Evolutionary conservation across 30 jellyfish, hydroid and myxozoan genomes (phyloP).

Genomic region (Haliclystus octoradiatus): DNA sequence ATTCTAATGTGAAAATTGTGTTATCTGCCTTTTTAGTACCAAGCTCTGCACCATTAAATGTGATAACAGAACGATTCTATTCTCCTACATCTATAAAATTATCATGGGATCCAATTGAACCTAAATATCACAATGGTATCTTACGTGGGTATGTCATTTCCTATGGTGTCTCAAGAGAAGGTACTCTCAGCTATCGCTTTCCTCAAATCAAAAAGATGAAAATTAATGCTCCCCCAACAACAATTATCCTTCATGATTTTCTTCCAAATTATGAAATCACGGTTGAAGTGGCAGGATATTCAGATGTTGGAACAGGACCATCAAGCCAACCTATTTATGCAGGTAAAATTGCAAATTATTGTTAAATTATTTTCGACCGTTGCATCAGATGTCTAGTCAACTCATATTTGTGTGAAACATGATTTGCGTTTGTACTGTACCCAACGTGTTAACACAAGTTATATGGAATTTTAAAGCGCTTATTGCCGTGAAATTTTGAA

Average conservation of each 20-base stretch:
- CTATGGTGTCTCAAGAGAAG: conserved; percentile 6
- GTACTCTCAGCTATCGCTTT: background rate
- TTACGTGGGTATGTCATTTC: conserved; percentile 15
- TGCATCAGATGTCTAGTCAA: too few relatives aligned
- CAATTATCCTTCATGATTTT: conserved; percentile 7
- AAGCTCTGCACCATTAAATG: background rate
- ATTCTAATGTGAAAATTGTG: too few relatives aligned
- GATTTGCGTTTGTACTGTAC: too few relatives aligned
- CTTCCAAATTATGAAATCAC: conserved; percentile 6
- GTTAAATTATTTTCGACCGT: too few relatives aligned
- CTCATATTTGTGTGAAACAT: too few relatives aligned
- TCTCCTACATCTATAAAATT: background rate
- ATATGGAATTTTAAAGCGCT: too few relatives aligned
- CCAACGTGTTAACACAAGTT: too few relatives aligned
- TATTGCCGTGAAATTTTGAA: too few relatives aligned
- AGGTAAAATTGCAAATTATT: too few relatives aligned
- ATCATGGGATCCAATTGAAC: background rate
- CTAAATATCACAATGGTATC: background rate
- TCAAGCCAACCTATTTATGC: background rate
- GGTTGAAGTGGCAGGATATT: conserved; percentile 19
- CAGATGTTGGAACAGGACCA: conserved; percentile 58
- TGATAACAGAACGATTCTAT: background rate
- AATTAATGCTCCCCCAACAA: background rate
- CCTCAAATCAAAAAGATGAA: background rate
- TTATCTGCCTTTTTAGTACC: background rate